Percentiles rank a stretch among this genome's conserved stretches.
phyloP scores from a whole-genome alignment of 2,797 vertebrate species.

The Threskiornis aethiopicus region DNA sequence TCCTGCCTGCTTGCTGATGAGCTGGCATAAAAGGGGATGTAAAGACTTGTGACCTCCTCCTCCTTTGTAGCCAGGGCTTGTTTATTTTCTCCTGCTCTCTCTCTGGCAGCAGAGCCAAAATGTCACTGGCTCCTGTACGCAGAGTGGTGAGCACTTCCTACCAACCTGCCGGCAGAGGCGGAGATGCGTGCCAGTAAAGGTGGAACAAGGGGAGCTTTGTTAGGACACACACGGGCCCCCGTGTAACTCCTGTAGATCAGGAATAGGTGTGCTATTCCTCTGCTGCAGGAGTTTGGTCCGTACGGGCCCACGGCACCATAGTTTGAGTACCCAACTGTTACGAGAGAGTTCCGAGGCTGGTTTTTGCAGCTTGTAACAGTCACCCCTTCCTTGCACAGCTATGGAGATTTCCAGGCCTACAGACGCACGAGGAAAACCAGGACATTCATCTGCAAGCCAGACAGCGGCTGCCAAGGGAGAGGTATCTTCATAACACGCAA shows the following conservation, averaged over 20 bases:
- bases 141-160: fast-evolving
- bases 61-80: not conserved
- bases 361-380: not conserved
- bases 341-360: not conserved
- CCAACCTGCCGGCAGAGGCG: not conserved
- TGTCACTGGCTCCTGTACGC: not conserved
- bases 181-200: not conserved
- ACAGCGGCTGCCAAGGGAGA: constrained; percentile 72
- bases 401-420: constrained; percentile 74
- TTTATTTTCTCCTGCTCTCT: not conserved
- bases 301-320: not conserved
- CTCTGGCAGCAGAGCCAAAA: not conserved
- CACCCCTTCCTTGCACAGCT: constrained; percentile 59
- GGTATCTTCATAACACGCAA: constrained; percentile 73
- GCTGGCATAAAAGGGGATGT: not conserved
- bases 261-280: not conserved
- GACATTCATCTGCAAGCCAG: constrained; percentile 78
- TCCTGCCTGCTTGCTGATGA: not conserved
- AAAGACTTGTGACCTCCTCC: not conserved
- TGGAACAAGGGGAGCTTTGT: not conserved
- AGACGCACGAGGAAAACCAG: constrained; percentile 56
- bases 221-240: fast-evolving
- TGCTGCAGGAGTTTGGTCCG: not conserved
- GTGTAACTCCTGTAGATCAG: not conserved
- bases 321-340: not conserved